Conservation (phyloP, 2,113 vertebrate genomes). For the Hoplias malabaricus region DNA sequence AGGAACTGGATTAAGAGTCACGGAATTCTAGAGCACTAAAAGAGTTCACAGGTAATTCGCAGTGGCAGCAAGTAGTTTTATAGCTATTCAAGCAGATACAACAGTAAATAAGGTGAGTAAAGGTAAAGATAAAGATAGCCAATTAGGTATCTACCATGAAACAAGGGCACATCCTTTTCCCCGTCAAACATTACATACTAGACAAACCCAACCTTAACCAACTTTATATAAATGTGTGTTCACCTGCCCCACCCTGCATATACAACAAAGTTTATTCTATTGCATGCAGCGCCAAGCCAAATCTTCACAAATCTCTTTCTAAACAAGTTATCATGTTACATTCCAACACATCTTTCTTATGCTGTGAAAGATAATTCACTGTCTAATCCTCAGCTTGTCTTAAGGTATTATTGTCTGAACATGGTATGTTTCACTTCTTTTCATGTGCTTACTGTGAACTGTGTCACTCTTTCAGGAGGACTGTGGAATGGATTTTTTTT, state of each 20-base stretch:
- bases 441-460: neutral
- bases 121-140: neutral
- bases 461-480: neutral
- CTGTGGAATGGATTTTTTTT: neutral
- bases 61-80: neutral
- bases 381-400: neutral
- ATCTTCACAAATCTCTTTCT: neutral
- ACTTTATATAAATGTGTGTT: neutral
- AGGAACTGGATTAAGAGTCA: neutral
- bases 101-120: neutral
- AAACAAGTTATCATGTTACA: neutral
- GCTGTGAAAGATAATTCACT: neutral
- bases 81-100: neutral
- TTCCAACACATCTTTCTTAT: neutral
- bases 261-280: neutral
- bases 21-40: neutral
- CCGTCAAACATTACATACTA: neutral
- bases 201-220: neutral
- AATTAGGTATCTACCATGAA: neutral
- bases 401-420: neutral
- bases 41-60: neutral
- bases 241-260: neutral
- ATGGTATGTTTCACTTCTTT: neutral
- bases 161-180: neutral
- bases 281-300: neutral